Evolutionary conservation across 2,113 vertebrate genomes (phyloP), one percentile per base, ranked within the genome.

Genomic region (Xerus inauris): DNA sequence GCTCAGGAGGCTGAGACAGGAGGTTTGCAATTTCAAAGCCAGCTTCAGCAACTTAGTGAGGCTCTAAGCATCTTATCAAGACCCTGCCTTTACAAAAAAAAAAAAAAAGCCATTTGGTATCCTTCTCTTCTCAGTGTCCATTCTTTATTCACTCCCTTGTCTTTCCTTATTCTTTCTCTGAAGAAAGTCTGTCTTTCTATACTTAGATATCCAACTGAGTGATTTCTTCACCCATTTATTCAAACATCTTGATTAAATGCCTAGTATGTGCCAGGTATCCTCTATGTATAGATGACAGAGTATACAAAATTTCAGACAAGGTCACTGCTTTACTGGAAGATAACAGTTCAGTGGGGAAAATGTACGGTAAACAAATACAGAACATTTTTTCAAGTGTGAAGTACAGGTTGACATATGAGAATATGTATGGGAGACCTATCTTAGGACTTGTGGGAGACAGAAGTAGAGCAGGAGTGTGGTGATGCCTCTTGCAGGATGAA

Each of bases 181-280:
- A 95, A 90, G 28, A 91, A 0, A 71, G 26, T 75, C 19, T 86
- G 69, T 47, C 51, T 75, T n/a, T 59, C 4, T 57, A 89, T 42
- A 49, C 35, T 54, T 72, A 94, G 54, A 59, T 2, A 79, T 10
- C 11, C 26, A 20, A 59, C 8, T 86, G 28, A 81, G 47, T 75
- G 16, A 87, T 80, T 83, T 91, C 30, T 84, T 80, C 10, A 91
- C 28, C 69, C 42, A 79, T 42, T 90, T 73, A 91, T 51, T 85
- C 40, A 75, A 92, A 92, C 3, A 69, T 24, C 35, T 57, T 67
- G 67, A 87, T 77, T 79, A 92, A 80, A 64, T 49, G 11, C 8
- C 71, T 92, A 47, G 32, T 54, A 32, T 54, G 45, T 81, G 79
- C 38, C 20, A 47, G 38, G 32, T 77, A 57, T 89, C 72, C 81